phyloP scores from a whole-genome alignment of 2,113 vertebrate species.

The Anguilla rostrata region DNA sequence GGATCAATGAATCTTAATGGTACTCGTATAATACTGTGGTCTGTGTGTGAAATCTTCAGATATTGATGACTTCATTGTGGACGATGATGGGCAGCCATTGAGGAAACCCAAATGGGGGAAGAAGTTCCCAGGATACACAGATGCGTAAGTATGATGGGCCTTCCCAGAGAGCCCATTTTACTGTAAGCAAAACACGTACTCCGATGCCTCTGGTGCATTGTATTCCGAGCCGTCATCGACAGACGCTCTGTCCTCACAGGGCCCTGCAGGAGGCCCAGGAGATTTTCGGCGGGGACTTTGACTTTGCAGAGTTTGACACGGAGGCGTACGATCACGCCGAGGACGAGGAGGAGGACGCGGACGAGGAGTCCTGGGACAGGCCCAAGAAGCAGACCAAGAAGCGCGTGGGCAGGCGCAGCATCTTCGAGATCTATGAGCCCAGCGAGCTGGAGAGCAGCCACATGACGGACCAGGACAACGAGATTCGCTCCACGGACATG shows the following conservation, averaged over 20 bases:
- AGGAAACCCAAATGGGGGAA: slow-evolving; percentile 93
- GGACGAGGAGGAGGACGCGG: slow-evolving; percentile 91
- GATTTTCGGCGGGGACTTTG: slow-evolving; percentile 96
- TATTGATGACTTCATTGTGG: slow-evolving; percentile 97
- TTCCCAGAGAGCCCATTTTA: background rate
- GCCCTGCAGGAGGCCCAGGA: slow-evolving; percentile 97
- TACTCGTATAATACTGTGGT: background rate
- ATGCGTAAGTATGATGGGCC: slow-evolving; percentile 80
- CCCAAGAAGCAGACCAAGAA: slow-evolving; percentile 94
- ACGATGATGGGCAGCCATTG: slow-evolving; percentile 93
- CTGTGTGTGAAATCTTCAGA: slow-evolving; percentile 64
- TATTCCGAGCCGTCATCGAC: background rate
- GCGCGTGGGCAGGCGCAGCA: slow-evolving; percentile 90
- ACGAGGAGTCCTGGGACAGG: slow-evolving; percentile 88
- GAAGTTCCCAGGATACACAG: slow-evolving; percentile 93
- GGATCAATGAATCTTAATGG: background rate
- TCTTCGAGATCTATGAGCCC: slow-evolving; percentile 97
- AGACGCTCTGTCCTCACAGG: slow-evolving; percentile 56
- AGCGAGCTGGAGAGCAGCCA: slow-evolving; percentile 98
- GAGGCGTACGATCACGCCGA: slow-evolving; percentile 91
- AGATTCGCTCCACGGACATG: slow-evolving; percentile 95
- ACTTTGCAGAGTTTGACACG: slow-evolving; percentile 94
- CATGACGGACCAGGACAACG: slow-evolving; percentile 96
- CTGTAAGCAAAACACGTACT: background rate
- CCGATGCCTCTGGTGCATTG: background rate